A percentile compares a stretch with the other conserved stretches of the same genome.
Evolutionary conservation across 2,113 vertebrate species (phyloP).

Genomic region (Otus sunia): DNA sequence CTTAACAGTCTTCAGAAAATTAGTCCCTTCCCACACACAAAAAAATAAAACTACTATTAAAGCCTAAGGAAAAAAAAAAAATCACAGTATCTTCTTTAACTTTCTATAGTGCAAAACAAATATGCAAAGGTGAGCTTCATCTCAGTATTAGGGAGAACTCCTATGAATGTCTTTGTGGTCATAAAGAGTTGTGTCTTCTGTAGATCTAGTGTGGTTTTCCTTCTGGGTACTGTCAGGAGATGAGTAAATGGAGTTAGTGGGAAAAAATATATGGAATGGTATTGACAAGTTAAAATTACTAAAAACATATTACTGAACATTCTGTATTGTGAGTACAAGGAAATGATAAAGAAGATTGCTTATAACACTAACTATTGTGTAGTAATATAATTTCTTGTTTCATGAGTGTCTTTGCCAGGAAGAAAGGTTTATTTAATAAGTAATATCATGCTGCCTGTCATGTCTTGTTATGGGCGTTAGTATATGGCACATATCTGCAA

Average conservation of each 20-base stretch:
- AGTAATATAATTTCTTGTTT: neutral
- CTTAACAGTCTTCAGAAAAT: neutral
- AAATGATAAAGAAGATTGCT: neutral
- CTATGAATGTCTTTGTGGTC: neutral
- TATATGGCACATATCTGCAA: neutral
- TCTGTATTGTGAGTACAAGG: neutral
- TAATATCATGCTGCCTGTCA: neutral
- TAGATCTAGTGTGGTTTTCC: neutral
- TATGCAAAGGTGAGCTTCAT: neutral
- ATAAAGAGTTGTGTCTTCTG: neutral
- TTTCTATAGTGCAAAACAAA: neutral
- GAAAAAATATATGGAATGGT: neutral
- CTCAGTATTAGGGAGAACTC: neutral
- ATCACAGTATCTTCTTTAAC: neutral
- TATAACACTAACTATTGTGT: neutral
- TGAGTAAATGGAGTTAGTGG: neutral
- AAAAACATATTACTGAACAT: neutral
- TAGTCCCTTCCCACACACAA: neutral
- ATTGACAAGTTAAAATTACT: neutral
- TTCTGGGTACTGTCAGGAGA: neutral
- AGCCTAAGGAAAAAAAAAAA: neutral
- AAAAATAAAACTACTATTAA: neutral
- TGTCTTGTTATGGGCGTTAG: neutral
- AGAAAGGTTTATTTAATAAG: neutral
- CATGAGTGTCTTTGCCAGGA: neutral